A percentile compares a stretch with the other conserved stretches of the same genome.
Evolutionary conservation across 92 coral and sea anemone genomes (phyloP).

Genomic region (Parazoanthus swiftii): DNA sequence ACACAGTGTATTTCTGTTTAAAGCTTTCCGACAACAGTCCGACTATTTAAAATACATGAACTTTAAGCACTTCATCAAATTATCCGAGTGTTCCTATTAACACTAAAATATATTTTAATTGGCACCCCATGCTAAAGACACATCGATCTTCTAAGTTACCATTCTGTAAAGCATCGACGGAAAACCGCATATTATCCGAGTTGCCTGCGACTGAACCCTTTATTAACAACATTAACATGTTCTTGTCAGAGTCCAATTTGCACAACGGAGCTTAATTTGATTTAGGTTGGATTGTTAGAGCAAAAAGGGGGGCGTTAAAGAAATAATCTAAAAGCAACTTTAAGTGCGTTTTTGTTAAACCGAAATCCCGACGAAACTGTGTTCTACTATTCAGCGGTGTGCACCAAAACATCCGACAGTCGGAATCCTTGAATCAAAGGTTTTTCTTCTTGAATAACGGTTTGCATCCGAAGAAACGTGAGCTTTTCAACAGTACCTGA

Average conservation of each 20-base stretch:
- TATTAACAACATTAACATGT: conserved; percentile 23
- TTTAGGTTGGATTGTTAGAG: conserved; percentile 15
- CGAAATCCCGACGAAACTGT: neutral
- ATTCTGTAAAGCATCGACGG: neutral
- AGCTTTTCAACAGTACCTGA: too few relatives aligned
- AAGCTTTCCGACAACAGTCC: neutral
- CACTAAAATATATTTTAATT: neutral
- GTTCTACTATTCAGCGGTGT: neutral
- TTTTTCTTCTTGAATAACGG: too few relatives aligned
- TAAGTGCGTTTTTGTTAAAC: neutral
- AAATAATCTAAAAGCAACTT: neutral
- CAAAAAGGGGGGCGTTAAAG: neutral
- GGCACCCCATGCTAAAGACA: conserved; percentile 14
- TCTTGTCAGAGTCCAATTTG: conserved; percentile 4
- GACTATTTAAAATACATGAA: neutral
- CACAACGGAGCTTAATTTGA: neutral
- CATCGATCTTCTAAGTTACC: conserved; percentile 6
- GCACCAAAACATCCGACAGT: too few relatives aligned
- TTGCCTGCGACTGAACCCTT: neutral
- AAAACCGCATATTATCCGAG: neutral
- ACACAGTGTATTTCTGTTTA: neutral
- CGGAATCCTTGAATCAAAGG: too few relatives aligned
- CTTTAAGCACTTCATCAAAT: neutral
- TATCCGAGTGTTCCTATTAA: conserved; percentile 1
- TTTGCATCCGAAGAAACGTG: too few relatives aligned